Conservation (phyloP, 2,797 vertebrate genomes). For the Aplochiton taeniatus region DNA sequence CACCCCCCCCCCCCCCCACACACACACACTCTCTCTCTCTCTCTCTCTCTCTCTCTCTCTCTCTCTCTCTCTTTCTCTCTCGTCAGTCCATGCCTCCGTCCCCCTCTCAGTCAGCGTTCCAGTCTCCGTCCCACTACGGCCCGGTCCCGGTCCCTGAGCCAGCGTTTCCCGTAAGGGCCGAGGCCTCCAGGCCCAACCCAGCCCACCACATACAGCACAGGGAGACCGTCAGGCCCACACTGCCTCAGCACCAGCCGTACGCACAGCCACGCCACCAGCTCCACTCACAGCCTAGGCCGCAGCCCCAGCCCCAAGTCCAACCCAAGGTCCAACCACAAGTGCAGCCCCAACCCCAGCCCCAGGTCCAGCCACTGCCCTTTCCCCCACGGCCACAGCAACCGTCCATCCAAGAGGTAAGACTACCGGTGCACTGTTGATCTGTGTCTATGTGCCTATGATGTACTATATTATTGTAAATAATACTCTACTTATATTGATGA, state of each 20-base stretch:
- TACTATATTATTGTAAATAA: too few relatives aligned
- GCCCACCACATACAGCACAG: constrained; percentile 45
- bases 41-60: constrained; percentile 19
- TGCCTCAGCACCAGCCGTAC: constrained; percentile 49
- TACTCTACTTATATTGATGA: not conserved
- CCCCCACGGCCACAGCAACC: constrained; percentile 58
- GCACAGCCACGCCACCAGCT: constrained; percentile 6
- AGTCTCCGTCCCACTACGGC: constrained; percentile 51
- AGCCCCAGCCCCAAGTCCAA: constrained; percentile 18
- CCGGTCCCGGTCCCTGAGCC: constrained; percentile 44
- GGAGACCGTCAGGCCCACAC: constrained; percentile 12
- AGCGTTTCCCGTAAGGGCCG: constrained; percentile 80
- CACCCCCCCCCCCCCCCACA: too few relatives aligned
- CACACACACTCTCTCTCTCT: not conserved
- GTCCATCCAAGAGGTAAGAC: constrained; percentile 85
- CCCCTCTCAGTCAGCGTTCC: constrained; percentile 49
- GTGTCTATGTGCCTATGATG: too few relatives aligned
- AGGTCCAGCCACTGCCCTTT: constrained; percentile 38
- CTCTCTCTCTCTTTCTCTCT: constrained; percentile 46
- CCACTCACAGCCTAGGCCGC: constrained; percentile 3
- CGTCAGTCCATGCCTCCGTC: constrained; percentile 47
- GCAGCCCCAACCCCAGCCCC: constrained; percentile 3
- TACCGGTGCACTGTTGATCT: not conserved
- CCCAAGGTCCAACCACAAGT: constrained; percentile 18
- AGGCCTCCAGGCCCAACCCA: constrained; percentile 72